Evolutionary conservation across 2,888 invertebrate genomes (phyloP).

Genomic region (Anoncus sp.): DNA sequence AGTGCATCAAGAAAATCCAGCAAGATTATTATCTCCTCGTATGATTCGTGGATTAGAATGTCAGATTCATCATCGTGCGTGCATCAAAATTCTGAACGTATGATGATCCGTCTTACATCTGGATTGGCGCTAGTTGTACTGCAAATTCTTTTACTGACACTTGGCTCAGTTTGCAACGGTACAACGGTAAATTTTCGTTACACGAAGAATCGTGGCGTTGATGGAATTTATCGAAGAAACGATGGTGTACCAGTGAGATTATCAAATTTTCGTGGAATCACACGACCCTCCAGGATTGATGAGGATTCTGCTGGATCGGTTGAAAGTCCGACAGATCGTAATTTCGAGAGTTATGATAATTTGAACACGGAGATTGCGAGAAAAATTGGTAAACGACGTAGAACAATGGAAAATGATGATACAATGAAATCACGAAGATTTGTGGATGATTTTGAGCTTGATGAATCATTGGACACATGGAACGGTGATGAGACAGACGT

Average conservation of each 20-base stretch:
- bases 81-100: no score
- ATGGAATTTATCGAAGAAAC: background rate
- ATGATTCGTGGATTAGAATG: no score
- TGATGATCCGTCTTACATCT: no score
- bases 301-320: conserved; percentile 10
- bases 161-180: background rate
- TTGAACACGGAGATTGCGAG: no score
- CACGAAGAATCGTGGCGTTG: background rate
- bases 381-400: background rate
- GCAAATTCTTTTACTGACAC: background rate
- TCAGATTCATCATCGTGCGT: no score
- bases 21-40: no score
- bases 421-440: conserved; percentile 45
- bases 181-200: background rate
- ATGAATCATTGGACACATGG: conserved; percentile 51
- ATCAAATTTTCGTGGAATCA: background rate
- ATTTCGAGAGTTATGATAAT: no score
- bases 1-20: no score
- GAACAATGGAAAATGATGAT: background rate
- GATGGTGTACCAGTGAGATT: background rate
- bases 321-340: no score
- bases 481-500: conserved; percentile 16
- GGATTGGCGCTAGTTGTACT: background rate
- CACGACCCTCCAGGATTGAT: background rate
- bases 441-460: conserved; percentile 48